A percentile compares a stretch with the other conserved stretches of the same genome.
These are phyloP conservation scores for Cyprinodon tularosa DNA, from an alignment of 2,113 vertebrate species.

Conservation along the genomic window DNA sequence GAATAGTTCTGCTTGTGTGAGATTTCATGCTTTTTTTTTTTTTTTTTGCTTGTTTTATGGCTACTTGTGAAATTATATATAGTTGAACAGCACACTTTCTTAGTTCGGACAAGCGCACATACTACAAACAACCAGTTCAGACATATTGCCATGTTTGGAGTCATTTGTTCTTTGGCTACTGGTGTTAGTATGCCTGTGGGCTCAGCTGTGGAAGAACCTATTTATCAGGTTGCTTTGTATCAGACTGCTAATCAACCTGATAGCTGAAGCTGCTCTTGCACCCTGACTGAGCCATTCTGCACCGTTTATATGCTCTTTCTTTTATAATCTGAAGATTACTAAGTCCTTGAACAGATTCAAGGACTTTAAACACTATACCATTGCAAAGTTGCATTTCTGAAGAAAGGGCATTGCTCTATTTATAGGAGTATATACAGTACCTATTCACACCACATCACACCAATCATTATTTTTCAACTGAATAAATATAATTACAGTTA, in stretches of 20 bases:
- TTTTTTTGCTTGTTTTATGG: neutral
- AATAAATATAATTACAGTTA: too few relatives aligned
- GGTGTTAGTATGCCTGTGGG: slow-evolving; percentile 12
- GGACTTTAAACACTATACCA: slow-evolving; percentile 14
- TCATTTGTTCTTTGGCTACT: neutral
- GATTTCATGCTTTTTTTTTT: too few relatives aligned
- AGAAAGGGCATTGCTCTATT: neutral
- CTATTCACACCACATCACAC: neutral
- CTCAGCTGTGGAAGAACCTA: slow-evolving; percentile 19
- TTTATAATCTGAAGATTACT: slow-evolving; percentile 15
- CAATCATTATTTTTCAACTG: neutral
- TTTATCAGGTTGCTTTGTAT: slow-evolving; percentile 57
- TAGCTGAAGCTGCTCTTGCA: slow-evolving; percentile 58
- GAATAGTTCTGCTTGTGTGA: too few relatives aligned
- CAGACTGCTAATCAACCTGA: slow-evolving; percentile 64
- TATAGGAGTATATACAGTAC: neutral
- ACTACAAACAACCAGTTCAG: slow-evolving; percentile 2
- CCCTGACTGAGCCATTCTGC: slow-evolving; percentile 40
- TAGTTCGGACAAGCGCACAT: neutral
- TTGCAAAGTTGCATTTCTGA: slow-evolving; percentile 23
- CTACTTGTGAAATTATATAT: neutral
- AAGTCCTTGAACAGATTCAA: slow-evolving; percentile 22
- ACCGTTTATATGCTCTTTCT: slow-evolving; percentile 13
- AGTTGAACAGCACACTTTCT: neutral
- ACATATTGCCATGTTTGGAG: slow-evolving; percentile 19